Percentiles rank a stretch among this genome's conserved stretches.
These are phyloP conservation scores for Nyleta sp. DNA, from an alignment of 2,888 invertebrate genomes.

Conservation along the genomic window DNA sequence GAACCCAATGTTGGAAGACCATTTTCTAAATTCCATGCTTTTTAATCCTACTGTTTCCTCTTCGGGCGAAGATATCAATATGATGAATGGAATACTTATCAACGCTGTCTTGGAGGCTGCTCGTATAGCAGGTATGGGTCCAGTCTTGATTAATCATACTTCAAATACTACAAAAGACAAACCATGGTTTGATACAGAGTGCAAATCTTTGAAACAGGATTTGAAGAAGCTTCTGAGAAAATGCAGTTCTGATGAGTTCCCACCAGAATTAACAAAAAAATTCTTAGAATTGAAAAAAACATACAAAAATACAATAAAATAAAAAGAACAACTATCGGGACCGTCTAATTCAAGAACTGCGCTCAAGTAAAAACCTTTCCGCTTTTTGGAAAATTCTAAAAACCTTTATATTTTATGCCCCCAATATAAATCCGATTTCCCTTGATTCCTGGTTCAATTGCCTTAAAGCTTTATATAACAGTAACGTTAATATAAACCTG, in stretches of 20 bases:
- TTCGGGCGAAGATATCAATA: too few relatives aligned
- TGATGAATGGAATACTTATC: too few relatives aligned
- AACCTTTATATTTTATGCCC: background rate
- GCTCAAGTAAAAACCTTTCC: too few relatives aligned
- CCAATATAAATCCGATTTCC: background rate
- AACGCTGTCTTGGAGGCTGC: too few relatives aligned
- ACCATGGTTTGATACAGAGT: background rate
- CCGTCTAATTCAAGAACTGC: background rate
- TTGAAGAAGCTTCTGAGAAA: background rate
- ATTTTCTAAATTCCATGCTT: too few relatives aligned
- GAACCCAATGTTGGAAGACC: background rate
- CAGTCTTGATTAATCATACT: too few relatives aligned
- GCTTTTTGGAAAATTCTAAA: background rate
- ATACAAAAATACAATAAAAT: too few relatives aligned
- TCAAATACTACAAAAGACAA: background rate
- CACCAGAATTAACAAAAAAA: background rate
- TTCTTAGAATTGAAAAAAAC: too few relatives aligned
- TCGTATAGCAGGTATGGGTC: too few relatives aligned
- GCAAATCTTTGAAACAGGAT: background rate
- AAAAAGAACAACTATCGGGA: background rate
- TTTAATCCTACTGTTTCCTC: too few relatives aligned
- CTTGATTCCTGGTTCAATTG: background rate
- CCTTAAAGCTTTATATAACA: background rate
- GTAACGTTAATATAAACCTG: too few relatives aligned
- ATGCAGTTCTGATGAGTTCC: background rate